phyloP scores from a whole-genome alignment of 2,113 vertebrate species.

The Charadrius vociferus region DNA sequence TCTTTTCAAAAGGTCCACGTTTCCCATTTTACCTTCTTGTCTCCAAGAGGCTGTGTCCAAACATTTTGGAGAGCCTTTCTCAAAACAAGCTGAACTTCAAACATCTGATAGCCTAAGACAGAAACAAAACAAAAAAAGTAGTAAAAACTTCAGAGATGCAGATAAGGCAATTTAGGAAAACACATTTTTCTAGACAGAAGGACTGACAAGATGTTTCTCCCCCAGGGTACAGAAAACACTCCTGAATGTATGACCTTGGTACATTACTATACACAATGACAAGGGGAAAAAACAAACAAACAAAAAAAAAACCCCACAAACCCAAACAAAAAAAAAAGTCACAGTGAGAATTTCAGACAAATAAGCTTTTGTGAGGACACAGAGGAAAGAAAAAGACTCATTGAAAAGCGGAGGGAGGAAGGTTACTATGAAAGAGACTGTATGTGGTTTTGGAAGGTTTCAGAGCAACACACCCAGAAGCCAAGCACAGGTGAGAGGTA shows the following conservation, averaged over 20 bases:
- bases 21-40: constrained; percentile 62
- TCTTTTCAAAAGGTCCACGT: not conserved
- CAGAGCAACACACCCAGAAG: not conserved
- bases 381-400: not conserved
- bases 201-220: not conserved
- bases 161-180: not conserved
- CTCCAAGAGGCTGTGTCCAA: constrained; percentile 69
- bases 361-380: not conserved
- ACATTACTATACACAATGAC: not conserved
- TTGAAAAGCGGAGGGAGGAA: not conserved
- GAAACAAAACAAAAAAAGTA: not conserved
- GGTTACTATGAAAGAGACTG: not conserved
- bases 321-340: not conserved
- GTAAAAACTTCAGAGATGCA: not conserved
- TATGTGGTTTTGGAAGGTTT: not conserved
- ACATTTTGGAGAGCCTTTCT: constrained; percentile 69
- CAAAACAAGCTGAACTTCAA: constrained; percentile 75
- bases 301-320: not conserved
- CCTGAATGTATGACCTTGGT: not conserved
- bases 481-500: not conserved
- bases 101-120: constrained; percentile 53
- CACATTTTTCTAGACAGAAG: not conserved
- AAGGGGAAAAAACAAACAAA: not conserved
- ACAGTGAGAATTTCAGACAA: not conserved
- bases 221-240: not conserved